Evolutionary conservation across 2,113 vertebrate species (phyloP).

Genomic region (Thamnophis sirtalis): DNA sequence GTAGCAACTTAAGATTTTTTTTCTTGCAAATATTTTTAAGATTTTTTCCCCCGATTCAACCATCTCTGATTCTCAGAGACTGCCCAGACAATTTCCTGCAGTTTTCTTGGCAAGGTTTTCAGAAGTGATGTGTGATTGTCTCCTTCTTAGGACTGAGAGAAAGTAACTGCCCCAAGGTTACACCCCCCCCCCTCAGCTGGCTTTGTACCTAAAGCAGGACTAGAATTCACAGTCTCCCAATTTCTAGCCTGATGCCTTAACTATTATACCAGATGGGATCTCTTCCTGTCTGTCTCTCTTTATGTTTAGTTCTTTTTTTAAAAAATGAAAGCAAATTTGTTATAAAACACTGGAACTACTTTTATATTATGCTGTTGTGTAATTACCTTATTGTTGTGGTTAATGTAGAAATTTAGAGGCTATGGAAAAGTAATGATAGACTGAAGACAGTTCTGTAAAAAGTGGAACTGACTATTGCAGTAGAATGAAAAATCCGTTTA

Average conservation of each 20-base stretch:
- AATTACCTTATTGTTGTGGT: neutral
- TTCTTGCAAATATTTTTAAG: neutral
- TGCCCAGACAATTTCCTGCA: neutral
- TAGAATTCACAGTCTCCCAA: too few relatives aligned
- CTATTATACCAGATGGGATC: too few relatives aligned
- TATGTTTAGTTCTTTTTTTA: neutral
- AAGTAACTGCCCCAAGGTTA: neutral
- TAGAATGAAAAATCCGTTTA: neutral
- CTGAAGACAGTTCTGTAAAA: neutral
- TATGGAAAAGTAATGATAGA: neutral
- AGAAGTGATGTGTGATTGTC: too few relatives aligned
- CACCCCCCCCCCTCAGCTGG: too few relatives aligned
- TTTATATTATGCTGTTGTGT: neutral
- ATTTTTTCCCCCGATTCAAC: neutral
- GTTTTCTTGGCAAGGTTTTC: neutral
- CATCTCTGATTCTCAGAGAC: neutral
- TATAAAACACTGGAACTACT: neutral
- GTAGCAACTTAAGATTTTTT: neutral
- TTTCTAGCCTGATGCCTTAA: too few relatives aligned
- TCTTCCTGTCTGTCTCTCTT: neutral
- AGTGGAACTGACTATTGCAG: neutral
- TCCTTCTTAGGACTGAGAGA: neutral
- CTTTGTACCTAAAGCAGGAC: too few relatives aligned
- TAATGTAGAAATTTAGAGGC: neutral
- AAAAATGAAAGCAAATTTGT: neutral